Percentiles rank a stretch among this genome's conserved stretches.
These are phyloP conservation scores for Upupa epops DNA, from an alignment of 2,113 vertebrate species.

Conservation along the genomic window DNA sequence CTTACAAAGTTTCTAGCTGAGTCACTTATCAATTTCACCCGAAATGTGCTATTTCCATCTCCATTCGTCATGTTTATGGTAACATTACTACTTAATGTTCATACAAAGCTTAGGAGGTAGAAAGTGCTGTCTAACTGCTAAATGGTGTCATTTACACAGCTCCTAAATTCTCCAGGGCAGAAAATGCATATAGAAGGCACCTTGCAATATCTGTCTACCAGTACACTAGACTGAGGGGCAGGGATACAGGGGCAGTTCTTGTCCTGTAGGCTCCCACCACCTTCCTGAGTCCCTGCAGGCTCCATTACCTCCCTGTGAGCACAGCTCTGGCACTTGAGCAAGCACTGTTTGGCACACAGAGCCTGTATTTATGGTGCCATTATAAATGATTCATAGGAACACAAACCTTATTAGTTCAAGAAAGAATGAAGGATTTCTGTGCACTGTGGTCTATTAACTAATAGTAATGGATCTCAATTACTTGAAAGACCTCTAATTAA, in stretches of 20 bases:
- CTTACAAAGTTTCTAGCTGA: not conserved
- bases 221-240: not conserved
- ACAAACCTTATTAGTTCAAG: not conserved
- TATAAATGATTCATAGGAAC: conserved; percentile 19
- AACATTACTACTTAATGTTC: not conserved
- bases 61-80: conserved; percentile 4
- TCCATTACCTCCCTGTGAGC: not conserved
- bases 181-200: not conserved
- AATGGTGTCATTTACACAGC: not conserved
- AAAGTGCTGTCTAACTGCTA: not conserved
- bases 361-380: not conserved
- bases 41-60: not conserved
- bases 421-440: conserved; percentile 25
- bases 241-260: not conserved
- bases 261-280: not conserved
- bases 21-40: not conserved
- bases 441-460: conserved; percentile 27
- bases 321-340: not conserved
- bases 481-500: conserved; percentile 53
- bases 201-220: not conserved
- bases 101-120: not conserved
- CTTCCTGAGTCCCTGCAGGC: not conserved
- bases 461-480: conserved; percentile 51
- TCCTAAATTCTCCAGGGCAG: not conserved
- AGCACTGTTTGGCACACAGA: accelerated